Evolutionary conservation across 2,797 vertebrate species (phyloP).

Genomic region (Phrynocephalus guinanensis): DNA sequence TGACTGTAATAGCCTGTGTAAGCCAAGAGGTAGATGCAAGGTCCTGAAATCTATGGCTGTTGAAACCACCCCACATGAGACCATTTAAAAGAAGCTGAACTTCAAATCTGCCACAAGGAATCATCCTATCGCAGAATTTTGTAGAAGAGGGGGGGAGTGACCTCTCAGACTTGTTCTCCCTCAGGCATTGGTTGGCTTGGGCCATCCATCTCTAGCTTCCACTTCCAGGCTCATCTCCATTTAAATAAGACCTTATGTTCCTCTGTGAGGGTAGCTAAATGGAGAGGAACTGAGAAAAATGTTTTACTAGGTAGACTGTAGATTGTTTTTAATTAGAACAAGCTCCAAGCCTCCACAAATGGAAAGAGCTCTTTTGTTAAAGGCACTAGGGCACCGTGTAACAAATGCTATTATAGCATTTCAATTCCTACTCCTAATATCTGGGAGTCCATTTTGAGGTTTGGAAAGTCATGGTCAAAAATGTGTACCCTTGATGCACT

Average conservation of each 20-base stretch:
- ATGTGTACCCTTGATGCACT: conserved; percentile 13
- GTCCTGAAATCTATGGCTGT: neutral
- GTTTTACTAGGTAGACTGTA: conserved; percentile 19
- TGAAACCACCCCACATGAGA: neutral
- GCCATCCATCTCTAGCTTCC: conserved; percentile 13
- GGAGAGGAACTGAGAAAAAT: conserved; percentile 5
- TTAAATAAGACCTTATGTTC: conserved; percentile 27
- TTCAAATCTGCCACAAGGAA: neutral
- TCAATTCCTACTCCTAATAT: conserved; percentile 19
- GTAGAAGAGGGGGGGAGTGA: conserved; percentile 7
- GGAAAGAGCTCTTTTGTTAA: neutral
- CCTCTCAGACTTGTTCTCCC: conserved; percentile 10
- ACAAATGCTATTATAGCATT: conserved; percentile 2
- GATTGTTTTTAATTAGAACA: conserved; percentile 15
- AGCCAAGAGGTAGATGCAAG: conserved; percentile 2
- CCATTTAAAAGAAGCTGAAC: neutral
- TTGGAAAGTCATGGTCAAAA: conserved; percentile 34
- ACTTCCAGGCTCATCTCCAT: conserved; percentile 24
- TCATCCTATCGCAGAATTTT: neutral
- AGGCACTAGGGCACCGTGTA: neutral
- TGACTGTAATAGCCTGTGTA: neutral
- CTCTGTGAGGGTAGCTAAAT: neutral
- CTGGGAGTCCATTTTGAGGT: conserved; percentile 21
- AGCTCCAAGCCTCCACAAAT: neutral
- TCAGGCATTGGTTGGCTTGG: conserved; percentile 14